Evolutionary conservation across 2,888 invertebrate genomes (phyloP).

Genomic region (Metacarcinus magister): DNA sequence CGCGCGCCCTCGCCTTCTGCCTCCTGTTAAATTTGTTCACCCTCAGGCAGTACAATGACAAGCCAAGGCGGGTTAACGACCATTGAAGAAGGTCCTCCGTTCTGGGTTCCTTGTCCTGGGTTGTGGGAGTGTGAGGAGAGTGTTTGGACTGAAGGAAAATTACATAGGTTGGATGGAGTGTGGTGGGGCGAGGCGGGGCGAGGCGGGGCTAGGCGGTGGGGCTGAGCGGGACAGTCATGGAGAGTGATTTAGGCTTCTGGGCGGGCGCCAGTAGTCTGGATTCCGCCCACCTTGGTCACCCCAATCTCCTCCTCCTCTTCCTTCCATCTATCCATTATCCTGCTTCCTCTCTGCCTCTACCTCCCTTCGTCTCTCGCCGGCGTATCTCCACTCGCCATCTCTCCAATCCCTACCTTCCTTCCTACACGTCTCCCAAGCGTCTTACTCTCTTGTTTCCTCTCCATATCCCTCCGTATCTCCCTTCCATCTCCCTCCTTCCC

Average conservation of each 20-base stretch:
- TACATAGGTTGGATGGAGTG: background rate
- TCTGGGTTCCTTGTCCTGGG: background rate
- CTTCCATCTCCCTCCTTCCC: background rate
- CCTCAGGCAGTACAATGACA: background rate
- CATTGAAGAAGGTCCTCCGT: background rate
- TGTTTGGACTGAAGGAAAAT: background rate
- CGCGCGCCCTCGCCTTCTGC: background rate
- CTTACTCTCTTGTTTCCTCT: background rate
- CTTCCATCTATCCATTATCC: background rate
- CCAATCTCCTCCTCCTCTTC: slow-evolving; percentile 52
- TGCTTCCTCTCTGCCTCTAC: background rate
- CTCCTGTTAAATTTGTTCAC: background rate
- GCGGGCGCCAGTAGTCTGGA: slow-evolving; percentile 58
- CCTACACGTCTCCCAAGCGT: background rate
- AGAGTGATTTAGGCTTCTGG: slow-evolving; percentile 49
- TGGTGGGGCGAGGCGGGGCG: background rate
- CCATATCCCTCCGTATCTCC: background rate
- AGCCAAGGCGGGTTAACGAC: background rate
- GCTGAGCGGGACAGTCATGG: background rate
- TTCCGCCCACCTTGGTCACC: slow-evolving; percentile 36
- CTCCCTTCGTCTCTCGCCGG: background rate
- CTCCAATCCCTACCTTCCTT: background rate
- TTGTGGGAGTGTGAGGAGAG: background rate
- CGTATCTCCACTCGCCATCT: background rate
- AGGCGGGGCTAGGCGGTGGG: background rate